phyloP scores from a whole-genome alignment of 1,140 invertebrate species.

The Carposina sasakii region DNA sequence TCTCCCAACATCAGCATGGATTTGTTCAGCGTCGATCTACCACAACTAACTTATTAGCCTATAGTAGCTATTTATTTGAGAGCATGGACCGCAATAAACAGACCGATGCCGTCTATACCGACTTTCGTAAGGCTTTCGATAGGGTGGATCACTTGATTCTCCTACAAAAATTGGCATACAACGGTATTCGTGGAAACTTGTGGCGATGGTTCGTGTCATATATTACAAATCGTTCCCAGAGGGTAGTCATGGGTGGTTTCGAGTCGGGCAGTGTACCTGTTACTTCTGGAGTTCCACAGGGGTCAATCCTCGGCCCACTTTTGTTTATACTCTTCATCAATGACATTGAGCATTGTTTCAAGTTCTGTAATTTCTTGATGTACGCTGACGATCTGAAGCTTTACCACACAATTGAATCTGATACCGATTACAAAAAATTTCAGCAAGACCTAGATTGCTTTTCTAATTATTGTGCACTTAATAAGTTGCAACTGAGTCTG shows the following conservation, averaged over 20 bases:
- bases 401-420: background rate
- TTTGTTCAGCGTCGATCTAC: slow-evolving; percentile 10
- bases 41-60: slow-evolving; percentile 8
- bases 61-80: slow-evolving; percentile 5
- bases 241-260: slow-evolving; percentile 8
- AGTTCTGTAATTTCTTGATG: background rate
- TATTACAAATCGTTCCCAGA: slow-evolving; percentile 10
- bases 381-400: background rate
- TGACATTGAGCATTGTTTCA: background rate
- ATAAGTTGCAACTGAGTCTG: background rate
- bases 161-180: slow-evolving; percentile 9
- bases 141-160: slow-evolving; percentile 9
- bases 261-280: background rate
- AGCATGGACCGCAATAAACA: slow-evolving; percentile 8
- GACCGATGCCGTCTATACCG: slow-evolving; percentile 10
- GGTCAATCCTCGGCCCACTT: slow-evolving; percentile 1
- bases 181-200: slow-evolving; percentile 6
- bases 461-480: background rate
- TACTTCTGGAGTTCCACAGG: slow-evolving; percentile 3
- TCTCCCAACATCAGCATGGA: slow-evolving; percentile 9
- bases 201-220: slow-evolving; percentile 18
- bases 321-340: background rate
- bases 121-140: slow-evolving; percentile 10
- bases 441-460: background rate
- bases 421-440: background rate